Percentiles rank a stretch among this genome's conserved stretches.
phyloP scores from a whole-genome alignment of 2,888 invertebrate genomes.

The Mesorhabditis spiculigera region DNA sequence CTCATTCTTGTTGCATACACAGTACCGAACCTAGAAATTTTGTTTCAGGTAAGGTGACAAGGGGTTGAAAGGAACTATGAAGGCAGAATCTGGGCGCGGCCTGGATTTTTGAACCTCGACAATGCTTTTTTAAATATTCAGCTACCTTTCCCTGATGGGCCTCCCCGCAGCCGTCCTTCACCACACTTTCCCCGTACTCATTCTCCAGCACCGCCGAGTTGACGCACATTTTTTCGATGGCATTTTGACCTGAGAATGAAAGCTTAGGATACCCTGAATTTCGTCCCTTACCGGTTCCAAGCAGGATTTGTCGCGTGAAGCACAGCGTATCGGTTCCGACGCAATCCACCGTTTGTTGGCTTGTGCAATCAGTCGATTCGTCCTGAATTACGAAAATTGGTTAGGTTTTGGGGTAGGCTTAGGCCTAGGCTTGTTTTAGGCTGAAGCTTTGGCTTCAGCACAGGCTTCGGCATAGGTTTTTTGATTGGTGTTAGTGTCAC shows the following conservation, averaged over 20 bases:
- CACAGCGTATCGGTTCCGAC: constrained; percentile 31
- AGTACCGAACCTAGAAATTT: constrained; percentile 24
- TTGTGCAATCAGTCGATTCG: constrained; percentile 32
- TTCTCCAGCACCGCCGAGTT: constrained; percentile 35
- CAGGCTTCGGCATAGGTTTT: too few species aligned
- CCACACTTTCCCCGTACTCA: constrained; percentile 39
- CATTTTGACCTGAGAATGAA: constrained; percentile 33
- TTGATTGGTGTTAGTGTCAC: too few species aligned
- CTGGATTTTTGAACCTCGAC: constrained; percentile 20
- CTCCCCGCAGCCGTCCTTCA: constrained; percentile 32
- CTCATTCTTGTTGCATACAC: constrained; percentile 36
- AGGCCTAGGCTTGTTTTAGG: too few species aligned
- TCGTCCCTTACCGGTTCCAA: constrained; percentile 24
- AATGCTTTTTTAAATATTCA: background rate
- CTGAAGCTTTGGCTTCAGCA: too few species aligned
- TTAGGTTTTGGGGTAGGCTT: too few species aligned
- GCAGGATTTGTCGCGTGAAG: constrained; percentile 40
- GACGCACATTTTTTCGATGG: constrained; percentile 52
- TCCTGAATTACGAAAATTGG: background rate
- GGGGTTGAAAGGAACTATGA: background rate
- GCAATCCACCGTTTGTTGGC: constrained; percentile 35
- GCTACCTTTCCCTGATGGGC: background rate
- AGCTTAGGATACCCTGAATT: constrained; percentile 3
- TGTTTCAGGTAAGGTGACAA: background rate
- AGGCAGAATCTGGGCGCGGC: background rate